Evolutionary conservation across 2,113 vertebrate species (phyloP).

Genomic region (Gallinago paraguaiae): DNA sequence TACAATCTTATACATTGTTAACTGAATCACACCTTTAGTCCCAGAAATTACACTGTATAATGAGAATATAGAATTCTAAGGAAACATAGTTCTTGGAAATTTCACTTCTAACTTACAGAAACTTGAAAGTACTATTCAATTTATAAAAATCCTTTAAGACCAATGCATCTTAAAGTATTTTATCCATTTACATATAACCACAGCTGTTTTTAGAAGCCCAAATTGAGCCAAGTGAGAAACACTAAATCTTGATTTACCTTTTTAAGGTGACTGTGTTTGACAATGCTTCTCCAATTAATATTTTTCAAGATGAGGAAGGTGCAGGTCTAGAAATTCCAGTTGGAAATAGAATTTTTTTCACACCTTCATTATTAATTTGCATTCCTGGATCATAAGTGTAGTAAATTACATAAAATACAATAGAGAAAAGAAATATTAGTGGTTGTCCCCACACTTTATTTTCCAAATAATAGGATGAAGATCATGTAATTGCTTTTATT

Average conservation of each 20-base stretch:
- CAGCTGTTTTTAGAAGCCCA: background rate
- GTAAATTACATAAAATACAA: background rate
- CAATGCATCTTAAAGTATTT: background rate
- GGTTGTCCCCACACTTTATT: background rate
- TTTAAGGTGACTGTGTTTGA: background rate
- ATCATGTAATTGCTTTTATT: background rate
- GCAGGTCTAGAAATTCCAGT: background rate
- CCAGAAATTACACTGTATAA: background rate
- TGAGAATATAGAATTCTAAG: background rate
- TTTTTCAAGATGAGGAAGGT: background rate
- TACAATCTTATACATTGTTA: background rate
- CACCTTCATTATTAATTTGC: background rate
- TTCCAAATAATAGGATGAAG: background rate
- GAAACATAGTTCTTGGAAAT: background rate
- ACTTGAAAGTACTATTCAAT: background rate
- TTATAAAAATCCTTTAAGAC: background rate
- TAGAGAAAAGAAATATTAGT: background rate
- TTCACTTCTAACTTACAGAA: background rate
- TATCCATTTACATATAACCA: background rate
- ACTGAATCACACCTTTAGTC: background rate
- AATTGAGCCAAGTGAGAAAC: background rate
- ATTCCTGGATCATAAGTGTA: rapidly evolving
- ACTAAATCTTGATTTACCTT: background rate
- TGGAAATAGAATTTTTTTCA: background rate
- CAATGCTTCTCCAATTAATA: background rate